Conservation (phyloP, 2,888 invertebrate genomes). For the Hololepta plana region DNA sequence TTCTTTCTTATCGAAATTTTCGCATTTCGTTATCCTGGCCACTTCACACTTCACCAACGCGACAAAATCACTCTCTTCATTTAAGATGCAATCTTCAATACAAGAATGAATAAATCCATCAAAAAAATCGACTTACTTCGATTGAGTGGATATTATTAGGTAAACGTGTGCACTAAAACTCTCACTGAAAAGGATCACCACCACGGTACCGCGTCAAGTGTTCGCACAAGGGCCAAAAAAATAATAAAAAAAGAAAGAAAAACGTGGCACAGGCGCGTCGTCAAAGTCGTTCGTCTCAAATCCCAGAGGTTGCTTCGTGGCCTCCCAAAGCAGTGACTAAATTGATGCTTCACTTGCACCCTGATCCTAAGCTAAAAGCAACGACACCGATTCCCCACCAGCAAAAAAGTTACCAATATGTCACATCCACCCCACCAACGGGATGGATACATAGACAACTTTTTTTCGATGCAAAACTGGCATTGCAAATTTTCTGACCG, state of each 20-base stretch:
- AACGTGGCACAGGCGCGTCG: conserved; percentile 25
- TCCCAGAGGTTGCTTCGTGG: conserved; percentile 27
- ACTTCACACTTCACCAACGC: too few relatives aligned
- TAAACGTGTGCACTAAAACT: too few relatives aligned
- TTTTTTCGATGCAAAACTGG: too few relatives aligned
- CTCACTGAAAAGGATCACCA: background rate
- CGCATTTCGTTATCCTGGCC: too few relatives aligned
- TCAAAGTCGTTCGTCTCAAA: conserved; percentile 27
- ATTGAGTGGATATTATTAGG: too few relatives aligned
- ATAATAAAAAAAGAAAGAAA: too few relatives aligned
- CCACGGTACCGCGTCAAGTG: conserved; percentile 11
- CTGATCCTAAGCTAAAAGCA: conserved; percentile 26
- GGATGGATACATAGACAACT: too few relatives aligned
- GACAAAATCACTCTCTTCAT: too few relatives aligned
- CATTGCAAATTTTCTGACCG: conserved; percentile 15
- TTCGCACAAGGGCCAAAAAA: conserved; percentile 22
- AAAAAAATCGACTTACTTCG: too few relatives aligned
- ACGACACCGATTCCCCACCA: conserved; percentile 21
- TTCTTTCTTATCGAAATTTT: too few relatives aligned
- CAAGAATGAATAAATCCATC: too few relatives aligned
- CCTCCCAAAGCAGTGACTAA: conserved; percentile 30
- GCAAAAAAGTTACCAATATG: conserved; percentile 10
- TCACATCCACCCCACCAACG: conserved; percentile 1
- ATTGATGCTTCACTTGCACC: conserved; percentile 21
- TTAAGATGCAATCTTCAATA: too few relatives aligned